phyloP scores from a whole-genome alignment of 2,888 invertebrate species.

The Leistus spinibarbis region DNA sequence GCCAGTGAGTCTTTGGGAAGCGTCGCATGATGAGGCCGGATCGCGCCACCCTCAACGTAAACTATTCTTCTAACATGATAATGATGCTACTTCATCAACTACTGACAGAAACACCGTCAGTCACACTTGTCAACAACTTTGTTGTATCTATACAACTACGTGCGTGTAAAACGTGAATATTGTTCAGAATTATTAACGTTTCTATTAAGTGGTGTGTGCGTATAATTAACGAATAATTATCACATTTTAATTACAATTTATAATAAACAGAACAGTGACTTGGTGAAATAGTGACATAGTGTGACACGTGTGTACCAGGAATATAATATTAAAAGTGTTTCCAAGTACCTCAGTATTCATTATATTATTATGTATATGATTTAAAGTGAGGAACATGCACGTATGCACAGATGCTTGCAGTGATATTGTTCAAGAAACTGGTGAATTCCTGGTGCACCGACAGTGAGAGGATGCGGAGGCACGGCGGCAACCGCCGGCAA shows the following conservation, averaged over 20 bases:
- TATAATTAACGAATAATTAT: not conserved
- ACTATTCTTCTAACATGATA: slow-evolving; percentile 5
- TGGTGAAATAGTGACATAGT: not conserved
- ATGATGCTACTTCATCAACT: not conserved
- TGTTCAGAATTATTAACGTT: not conserved
- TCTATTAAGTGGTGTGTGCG: not conserved
- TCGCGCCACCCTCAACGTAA: not conserved
- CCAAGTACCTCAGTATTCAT: not conserved
- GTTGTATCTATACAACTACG: not conserved
- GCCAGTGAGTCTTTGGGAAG: slow-evolving; percentile 38
- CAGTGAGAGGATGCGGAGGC: slow-evolving; percentile 1
- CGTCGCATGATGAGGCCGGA: slow-evolving; percentile 31
- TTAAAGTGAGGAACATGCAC: not conserved
- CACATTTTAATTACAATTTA: not conserved
- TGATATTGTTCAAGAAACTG: not conserved
- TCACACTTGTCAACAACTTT: not conserved
- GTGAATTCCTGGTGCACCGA: not conserved
- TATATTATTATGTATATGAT: too few species aligned
- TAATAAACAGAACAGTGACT: not conserved
- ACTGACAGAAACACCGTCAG: not conserved
- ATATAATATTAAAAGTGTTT: not conserved
- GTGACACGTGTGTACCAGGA: not conserved
- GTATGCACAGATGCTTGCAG: not conserved
- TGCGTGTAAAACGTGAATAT: not conserved
- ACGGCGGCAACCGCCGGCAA: not conserved